phyloP scores from a whole-genome alignment of 2,888 invertebrate species.

The Escarpia spicata region DNA sequence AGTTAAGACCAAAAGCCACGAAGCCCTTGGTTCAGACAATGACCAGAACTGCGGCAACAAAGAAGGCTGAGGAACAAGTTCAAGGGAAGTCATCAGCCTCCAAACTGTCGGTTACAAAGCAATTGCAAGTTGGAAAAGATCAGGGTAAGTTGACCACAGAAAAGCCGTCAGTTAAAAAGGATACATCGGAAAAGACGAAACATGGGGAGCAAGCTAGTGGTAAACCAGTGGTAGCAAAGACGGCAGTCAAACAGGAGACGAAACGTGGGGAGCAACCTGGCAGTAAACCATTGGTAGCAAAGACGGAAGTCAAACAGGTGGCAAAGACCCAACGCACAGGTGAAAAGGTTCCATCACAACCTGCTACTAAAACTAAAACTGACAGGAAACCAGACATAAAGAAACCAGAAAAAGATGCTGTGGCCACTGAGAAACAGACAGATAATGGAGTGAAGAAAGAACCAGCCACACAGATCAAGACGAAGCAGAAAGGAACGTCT shows the following conservation, averaged over 20 bases:
- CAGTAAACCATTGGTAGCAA: slow-evolving; percentile 13
- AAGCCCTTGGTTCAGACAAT: slow-evolving; percentile 13
- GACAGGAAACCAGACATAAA: slow-evolving; percentile 14
- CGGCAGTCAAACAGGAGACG: slow-evolving; percentile 18
- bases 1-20: background rate
- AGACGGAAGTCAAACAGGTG: background rate
- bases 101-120: slow-evolving; percentile 21
- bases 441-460: slow-evolving; percentile 18
- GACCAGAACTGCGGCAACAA: background rate
- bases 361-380: slow-evolving; percentile 14
- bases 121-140: slow-evolving; percentile 19
- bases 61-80: slow-evolving; percentile 21
- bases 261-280: background rate
- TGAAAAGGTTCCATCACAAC: slow-evolving; percentile 17
- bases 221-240: slow-evolving; percentile 17
- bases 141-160: background rate
- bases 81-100: slow-evolving; percentile 17
- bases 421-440: background rate
- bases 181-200: background rate
- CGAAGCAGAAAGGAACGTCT: background rate
- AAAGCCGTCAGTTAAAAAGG: background rate
- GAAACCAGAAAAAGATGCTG: slow-evolving; percentile 18
- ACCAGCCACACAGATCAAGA: background rate
- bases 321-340: slow-evolving; percentile 11
- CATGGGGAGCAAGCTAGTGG: slow-evolving; percentile 20